Conservation (phyloP, 2,113 vertebrate genomes). For the Rhinoderma darwinii region DNA sequence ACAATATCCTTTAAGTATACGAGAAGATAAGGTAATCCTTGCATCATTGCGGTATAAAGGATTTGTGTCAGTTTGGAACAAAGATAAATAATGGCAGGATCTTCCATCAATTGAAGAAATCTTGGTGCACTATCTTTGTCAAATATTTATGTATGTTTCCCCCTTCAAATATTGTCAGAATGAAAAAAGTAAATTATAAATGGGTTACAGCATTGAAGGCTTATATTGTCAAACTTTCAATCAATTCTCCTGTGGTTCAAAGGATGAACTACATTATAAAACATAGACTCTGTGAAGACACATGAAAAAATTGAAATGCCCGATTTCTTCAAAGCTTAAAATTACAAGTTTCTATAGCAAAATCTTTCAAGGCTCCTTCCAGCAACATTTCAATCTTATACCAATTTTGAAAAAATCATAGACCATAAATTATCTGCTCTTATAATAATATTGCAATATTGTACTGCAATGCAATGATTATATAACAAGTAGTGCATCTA, state of each 20-base stretch:
- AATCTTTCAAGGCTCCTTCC: background rate
- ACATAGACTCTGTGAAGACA: background rate
- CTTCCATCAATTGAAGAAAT: conserved; percentile 36
- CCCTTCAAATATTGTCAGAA: conserved; percentile 30
- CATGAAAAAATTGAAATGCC: background rate
- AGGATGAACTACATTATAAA: conserved; percentile 27
- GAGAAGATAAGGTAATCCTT: conserved; percentile 54
- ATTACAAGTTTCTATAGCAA: background rate
- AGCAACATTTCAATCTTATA: background rate
- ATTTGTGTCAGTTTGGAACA: conserved; percentile 54
- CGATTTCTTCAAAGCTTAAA: background rate
- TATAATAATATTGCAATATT: background rate
- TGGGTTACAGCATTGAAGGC: conserved; percentile 27
- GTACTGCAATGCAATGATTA: background rate
- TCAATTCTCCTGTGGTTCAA: conserved; percentile 24
- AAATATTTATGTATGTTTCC: conserved; percentile 49
- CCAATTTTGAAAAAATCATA: background rate
- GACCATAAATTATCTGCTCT: background rate
- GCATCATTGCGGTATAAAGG: conserved; percentile 47
- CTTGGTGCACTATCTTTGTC: conserved; percentile 29
- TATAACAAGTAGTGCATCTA: background rate
- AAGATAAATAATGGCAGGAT: conserved; percentile 51
- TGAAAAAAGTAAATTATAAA: conserved; percentile 32
- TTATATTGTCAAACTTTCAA: conserved; percentile 50
- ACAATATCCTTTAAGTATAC: conserved; percentile 44